Base-by-base conservation (phyloP, 1,140 invertebrate species). In the Diachasma alloeum region DNA sequence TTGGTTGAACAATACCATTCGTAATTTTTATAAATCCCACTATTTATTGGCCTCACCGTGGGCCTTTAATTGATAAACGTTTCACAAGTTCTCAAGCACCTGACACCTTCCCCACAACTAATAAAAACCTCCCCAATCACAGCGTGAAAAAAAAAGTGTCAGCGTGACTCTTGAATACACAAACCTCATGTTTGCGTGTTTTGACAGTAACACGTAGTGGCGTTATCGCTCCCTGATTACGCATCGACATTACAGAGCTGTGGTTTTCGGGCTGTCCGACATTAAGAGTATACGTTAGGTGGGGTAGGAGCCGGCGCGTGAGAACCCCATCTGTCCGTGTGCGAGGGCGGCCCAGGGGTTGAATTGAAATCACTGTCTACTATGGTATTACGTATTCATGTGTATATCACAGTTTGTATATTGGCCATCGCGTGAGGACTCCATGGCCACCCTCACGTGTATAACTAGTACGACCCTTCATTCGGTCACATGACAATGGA, bases 361-460 rank as follows among this genome's bases (percentile, higher is more conserved):
- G 15, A 37, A 19, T 48, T 36, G 39, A 76, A 76, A 76, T 76
- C 74, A 76, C 67, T 76, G 74, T 76, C 68, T 26, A 59, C n/a
- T 37, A 0, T 37, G 26, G 6, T 37, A 53, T 76, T 76, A 56
- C 22, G 44, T 39, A 75, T 56, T 75, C 74, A 75, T 75, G 42
- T 42, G 42, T 48, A 63, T 42, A 31, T 68, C 31, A 39, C n/a
- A 37, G 36, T 68, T 39, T 68, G 36, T 68, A 39, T n/a, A 68
- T 36, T 63, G 17, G 36, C 26, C 63, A 63, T 75, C 63, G 46
- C 66, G 66, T 75, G 66, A 75, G 26, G 44, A 70, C 66, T 56
- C 48, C 26, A 26, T 56, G 48, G 44, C n/a, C 26, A 59, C 66
- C 66, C 66, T 68, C 66, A 68, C 36, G 36, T 68, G n/a, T 17